Percentiles rank a stretch among this genome's conserved stretches.
phyloP scores from a whole-genome alignment of 2,888 invertebrate species.

The Chymomyza amoena region DNA sequence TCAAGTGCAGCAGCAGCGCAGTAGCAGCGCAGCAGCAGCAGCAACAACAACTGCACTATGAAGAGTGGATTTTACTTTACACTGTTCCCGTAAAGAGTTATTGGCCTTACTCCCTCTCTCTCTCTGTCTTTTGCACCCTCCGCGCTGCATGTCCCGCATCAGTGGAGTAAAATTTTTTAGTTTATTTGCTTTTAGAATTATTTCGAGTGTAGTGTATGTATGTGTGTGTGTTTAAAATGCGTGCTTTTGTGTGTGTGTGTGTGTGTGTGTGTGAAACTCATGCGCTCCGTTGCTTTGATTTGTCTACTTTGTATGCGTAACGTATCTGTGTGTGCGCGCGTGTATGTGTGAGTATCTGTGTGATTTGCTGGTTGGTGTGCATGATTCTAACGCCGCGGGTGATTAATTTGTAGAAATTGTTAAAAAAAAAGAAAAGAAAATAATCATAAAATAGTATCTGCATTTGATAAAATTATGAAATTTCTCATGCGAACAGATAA shows the following conservation, averaged over 20 bases:
- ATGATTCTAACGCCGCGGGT: constrained; percentile 53
- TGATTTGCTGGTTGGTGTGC: not conserved
- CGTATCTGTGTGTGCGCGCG: not conserved
- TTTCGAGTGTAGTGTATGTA: constrained; percentile 30
- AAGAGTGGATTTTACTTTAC: constrained; percentile 18
- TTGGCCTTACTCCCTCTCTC: not conserved
- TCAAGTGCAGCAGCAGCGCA: constrained; percentile 55
- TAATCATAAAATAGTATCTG: constrained; percentile 6
- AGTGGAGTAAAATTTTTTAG: not conserved
- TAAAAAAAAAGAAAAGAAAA: not conserved
- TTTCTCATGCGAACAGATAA: constrained; percentile 14
- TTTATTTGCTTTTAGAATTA: constrained; percentile 39
- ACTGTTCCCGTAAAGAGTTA: constrained; percentile 20
- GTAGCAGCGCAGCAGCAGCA: constrained; percentile 47
- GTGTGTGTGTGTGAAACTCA: not conserved
- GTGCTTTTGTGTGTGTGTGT: constrained; percentile 17
- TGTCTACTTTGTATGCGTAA: constrained; percentile 17
- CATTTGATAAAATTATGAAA: constrained; percentile 30
- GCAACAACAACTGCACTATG: not conserved
- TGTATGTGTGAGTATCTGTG: constrained; percentile 16
- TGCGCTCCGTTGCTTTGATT: constrained; percentile 17
- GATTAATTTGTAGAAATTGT: constrained; percentile 54
- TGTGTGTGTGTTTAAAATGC: constrained; percentile 4
- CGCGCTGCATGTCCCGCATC: not conserved
- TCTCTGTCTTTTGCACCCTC: not conserved